phyloP scores from a whole-genome alignment of 1,140 invertebrate genomes.

The Drosophila lini region DNA sequence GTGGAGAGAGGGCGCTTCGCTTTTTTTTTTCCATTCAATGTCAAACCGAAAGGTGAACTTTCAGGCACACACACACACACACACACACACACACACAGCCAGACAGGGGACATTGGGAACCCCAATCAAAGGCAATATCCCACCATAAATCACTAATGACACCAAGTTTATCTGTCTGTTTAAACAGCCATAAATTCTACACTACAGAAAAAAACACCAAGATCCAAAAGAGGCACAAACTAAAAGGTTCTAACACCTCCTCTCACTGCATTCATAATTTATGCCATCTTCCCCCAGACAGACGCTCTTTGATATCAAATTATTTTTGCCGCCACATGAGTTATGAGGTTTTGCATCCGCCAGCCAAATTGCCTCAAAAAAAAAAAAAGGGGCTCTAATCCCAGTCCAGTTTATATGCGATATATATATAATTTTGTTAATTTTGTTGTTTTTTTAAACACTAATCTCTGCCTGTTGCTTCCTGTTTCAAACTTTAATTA shows the following conservation, averaged over 20 bases:
- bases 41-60: conserved; percentile 53
- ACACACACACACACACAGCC: conserved; percentile 3
- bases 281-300: conserved; percentile 55
- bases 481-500: conserved; percentile 61
- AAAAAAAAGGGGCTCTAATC: conserved; percentile 23
- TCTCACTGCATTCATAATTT: conserved; percentile 61
- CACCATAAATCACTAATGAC: conserved; percentile 81
- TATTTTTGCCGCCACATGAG: conserved; percentile 66
- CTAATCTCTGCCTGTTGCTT: conserved; percentile 26
- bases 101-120: conserved; percentile 16
- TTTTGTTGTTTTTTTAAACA: conserved; percentile 29
- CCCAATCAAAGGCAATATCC: conserved; percentile 68
- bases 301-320: conserved; percentile 72
- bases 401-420: conserved; percentile 18
- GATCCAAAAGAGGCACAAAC: neutral
- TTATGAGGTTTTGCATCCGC: conserved; percentile 69
- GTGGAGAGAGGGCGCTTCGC: conserved; percentile 48
- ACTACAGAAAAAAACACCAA: conserved; percentile 23
- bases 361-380: conserved; percentile 51
- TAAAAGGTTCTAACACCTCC: conserved; percentile 76
- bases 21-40: conserved; percentile 63
- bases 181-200: conserved; percentile 74
- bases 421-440: conserved; percentile 16
- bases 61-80: conserved; percentile 12
- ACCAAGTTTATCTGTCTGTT: conserved; percentile 69